Conservation (phyloP, 2,888 invertebrate genomes). For the Cotesia congregata region DNA sequence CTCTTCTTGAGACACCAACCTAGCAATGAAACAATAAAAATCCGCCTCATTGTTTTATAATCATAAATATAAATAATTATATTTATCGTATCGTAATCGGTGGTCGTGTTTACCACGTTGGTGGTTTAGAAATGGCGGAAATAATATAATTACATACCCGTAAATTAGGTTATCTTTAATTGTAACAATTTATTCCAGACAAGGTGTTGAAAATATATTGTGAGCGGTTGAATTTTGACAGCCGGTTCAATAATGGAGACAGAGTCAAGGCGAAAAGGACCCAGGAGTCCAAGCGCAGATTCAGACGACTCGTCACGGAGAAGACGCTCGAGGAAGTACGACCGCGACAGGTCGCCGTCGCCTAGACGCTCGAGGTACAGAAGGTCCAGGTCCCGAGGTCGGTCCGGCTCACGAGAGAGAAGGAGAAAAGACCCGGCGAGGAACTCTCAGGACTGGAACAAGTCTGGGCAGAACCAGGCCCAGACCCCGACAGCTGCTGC, state of each 20-base stretch:
- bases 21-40: not conserved
- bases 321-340: constrained; percentile 64
- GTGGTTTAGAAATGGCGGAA: constrained; percentile 25
- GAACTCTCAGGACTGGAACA: constrained; percentile 61
- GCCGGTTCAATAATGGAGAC: constrained; percentile 55
- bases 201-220: constrained; percentile 1
- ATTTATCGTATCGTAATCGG: not conserved
- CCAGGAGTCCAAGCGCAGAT: constrained; percentile 64
- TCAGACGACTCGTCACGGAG: constrained; percentile 65
- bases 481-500: constrained; percentile 51
- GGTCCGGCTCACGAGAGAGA: constrained; percentile 63
- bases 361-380: constrained; percentile 65
- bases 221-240: not conserved
- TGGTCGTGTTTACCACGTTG: constrained; percentile 27
- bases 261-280: constrained; percentile 62
- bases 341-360: constrained; percentile 60
- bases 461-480: constrained; percentile 49
- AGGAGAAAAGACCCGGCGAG: constrained; percentile 61
- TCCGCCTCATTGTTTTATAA: not conserved
- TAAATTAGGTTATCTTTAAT: not conserved
- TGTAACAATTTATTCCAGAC: not conserved
- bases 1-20: not conserved
- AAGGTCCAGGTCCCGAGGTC: constrained; percentile 63
- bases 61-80: not conserved
- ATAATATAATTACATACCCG: not conserved